Evolutionary conservation across 2,113 vertebrate species (phyloP).

Genomic region (Hiodon alosoides): DNA sequence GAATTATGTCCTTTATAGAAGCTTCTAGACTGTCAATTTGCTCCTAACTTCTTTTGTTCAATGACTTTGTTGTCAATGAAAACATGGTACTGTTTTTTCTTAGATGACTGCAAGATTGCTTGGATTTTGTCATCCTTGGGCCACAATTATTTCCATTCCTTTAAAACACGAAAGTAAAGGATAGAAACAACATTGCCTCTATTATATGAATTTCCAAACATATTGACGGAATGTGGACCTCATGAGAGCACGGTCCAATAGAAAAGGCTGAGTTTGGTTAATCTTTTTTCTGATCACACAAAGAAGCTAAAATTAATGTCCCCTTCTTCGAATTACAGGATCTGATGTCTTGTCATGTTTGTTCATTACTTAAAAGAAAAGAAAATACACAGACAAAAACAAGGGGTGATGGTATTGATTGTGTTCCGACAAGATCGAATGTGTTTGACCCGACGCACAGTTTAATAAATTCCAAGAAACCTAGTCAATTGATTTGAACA

Average conservation of each 20-base stretch:
- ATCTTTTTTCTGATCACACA: slow-evolving; percentile 59
- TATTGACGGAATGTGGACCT: slow-evolving; percentile 47
- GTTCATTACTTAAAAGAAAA: slow-evolving; percentile 61
- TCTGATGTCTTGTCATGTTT: slow-evolving; percentile 71
- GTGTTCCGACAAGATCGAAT: slow-evolving; percentile 59
- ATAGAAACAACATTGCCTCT: slow-evolving; percentile 27
- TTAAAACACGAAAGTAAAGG: slow-evolving; percentile 39
- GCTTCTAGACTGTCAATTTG: no score
- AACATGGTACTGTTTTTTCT: slow-evolving; percentile 9
- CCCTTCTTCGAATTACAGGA: slow-evolving; percentile 60
- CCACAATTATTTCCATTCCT: slow-evolving; percentile 47
- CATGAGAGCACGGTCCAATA: slow-evolving; percentile 42
- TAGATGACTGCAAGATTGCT: slow-evolving; percentile 35
- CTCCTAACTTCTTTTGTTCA: no score
- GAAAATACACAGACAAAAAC: slow-evolving; percentile 47
- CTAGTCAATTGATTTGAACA: slow-evolving; percentile 64
- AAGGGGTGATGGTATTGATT: slow-evolving; percentile 63
- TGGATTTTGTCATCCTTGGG: slow-evolving; percentile 43
- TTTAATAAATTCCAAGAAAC: slow-evolving; percentile 69
- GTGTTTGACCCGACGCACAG: slow-evolving; percentile 63
- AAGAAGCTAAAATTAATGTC: slow-evolving; percentile 56
- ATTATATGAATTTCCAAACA: slow-evolving; percentile 49
- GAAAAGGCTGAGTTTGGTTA: slow-evolving; percentile 31
- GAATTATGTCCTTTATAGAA: no score
- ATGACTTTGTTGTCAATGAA: neutral